phyloP scores from a whole-genome alignment of 2,888 invertebrate genomes.

The Drosophila colorata region DNA sequence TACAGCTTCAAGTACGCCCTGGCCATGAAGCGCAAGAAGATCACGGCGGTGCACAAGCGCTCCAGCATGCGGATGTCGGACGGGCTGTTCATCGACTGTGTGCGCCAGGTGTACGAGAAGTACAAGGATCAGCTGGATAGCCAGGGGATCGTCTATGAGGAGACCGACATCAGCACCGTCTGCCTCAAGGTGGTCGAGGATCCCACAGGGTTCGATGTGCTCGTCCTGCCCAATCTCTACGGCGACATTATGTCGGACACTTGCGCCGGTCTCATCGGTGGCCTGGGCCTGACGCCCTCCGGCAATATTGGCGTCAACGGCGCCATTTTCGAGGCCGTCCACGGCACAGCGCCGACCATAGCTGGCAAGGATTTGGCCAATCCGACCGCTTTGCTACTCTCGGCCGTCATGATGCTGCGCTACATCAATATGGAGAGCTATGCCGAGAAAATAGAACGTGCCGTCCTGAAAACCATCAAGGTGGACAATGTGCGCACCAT shows the following conservation, averaged over 20 bases:
- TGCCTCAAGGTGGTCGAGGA: conserved; percentile 99
- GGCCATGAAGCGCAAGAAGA: conserved; percentile 94
- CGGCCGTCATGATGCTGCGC: conserved; percentile 98
- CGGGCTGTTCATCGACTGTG: conserved; percentile 97
- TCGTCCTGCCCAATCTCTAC: conserved; percentile 99
- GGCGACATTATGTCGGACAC: conserved; percentile 99
- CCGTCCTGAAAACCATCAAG: conserved; percentile 93
- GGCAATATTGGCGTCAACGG: conserved; percentile 99
- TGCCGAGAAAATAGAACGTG: conserved; percentile 92
- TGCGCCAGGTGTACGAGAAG: conserved; percentile 95
- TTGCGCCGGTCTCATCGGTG: conserved; percentile 99
- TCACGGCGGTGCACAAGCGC: conserved; percentile 99
- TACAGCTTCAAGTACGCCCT: conserved; percentile 98
- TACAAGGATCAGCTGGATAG: conserved; percentile 87
- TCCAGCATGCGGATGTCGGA: conserved; percentile 99
- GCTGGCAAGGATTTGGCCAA: conserved; percentile 99
- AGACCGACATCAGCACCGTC: conserved; percentile 98
- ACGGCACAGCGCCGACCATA: conserved; percentile 98
- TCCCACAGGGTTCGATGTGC: conserved; percentile 96
- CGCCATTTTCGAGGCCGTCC: conserved; percentile 99
- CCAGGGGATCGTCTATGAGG: conserved; percentile 94
- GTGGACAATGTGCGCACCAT: conserved; percentile 94
- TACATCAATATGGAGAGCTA: conserved; percentile 92
- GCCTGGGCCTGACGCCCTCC: conserved; percentile 98
- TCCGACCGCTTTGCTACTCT: conserved; percentile 97